Evolutionary conservation across 2,888 invertebrate genomes (phyloP).

Genomic region (Carterocephalus palaemon): DNA sequence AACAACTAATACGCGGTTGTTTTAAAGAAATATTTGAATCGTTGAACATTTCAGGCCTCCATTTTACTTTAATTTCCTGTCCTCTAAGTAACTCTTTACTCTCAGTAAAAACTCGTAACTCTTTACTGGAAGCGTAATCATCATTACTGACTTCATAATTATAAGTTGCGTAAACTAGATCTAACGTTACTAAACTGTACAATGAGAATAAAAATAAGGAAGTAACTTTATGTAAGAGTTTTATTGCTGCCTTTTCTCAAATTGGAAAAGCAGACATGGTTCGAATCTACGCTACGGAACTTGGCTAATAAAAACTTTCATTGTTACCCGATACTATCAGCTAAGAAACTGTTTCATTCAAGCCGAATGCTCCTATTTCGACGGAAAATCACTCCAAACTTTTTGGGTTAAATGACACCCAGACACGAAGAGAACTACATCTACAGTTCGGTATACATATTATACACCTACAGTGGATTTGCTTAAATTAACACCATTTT

Average conservation of each 20-base stretch:
- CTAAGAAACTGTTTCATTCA: slow-evolving; percentile 61
- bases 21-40: too few relatives aligned
- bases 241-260: slow-evolving; percentile 63
- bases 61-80: too few relatives aligned
- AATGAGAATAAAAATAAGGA: slow-evolving; percentile 7
- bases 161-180: background rate
- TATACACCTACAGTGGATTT: too few relatives aligned
- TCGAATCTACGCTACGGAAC: slow-evolving; percentile 58
- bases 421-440: too few relatives aligned
- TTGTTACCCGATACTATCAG: slow-evolving; percentile 72
- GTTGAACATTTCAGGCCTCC: too few relatives aligned
- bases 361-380: slow-evolving; percentile 43
- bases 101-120: too few relatives aligned
- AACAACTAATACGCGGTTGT: too few relatives aligned
- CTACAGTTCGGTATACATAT: too few relatives aligned
- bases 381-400: slow-evolving; percentile 43
- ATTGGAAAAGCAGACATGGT: slow-evolving; percentile 69
- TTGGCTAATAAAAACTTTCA: slow-evolving; percentile 75
- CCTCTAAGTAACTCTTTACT: too few relatives aligned
- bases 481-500: too few relatives aligned
- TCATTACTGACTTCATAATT: too few relatives aligned
- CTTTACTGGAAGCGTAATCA: too few relatives aligned
- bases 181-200: slow-evolving; percentile 3
- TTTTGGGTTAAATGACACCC: slow-evolving; percentile 33
- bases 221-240: slow-evolving; percentile 38